Evolutionary conservation across 92 coral and sea anemone species (phyloP).

Genomic region (Umimayanthus kanabou): DNA sequence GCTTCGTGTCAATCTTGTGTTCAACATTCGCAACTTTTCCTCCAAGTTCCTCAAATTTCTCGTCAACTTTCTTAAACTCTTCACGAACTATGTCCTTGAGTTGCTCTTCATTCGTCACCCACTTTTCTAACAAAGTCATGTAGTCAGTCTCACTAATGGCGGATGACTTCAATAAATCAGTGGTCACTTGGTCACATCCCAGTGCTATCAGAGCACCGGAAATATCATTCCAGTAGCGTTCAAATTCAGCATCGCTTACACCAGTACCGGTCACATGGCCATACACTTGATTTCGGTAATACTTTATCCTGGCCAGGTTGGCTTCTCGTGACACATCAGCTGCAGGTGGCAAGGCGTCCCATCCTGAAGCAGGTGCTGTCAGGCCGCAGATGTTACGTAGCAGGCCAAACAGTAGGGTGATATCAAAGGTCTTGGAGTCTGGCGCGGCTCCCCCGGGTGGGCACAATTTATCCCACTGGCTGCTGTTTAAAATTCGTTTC

Average conservation of each 20-base stretch:
- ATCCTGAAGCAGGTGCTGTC: constrained; percentile 21
- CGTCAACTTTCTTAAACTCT: background rate
- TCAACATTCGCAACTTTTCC: too few species aligned
- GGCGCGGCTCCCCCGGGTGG: constrained; percentile 44
- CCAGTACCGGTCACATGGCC: constrained; percentile 16
- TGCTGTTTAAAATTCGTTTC: constrained; percentile 32
- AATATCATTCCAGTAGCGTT: constrained; percentile 7
- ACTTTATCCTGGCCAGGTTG: constrained; percentile 15
- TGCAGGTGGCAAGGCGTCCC: constrained; percentile 10
- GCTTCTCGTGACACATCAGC: constrained; percentile 17
- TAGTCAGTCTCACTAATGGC: background rate
- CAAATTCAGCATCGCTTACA: constrained; percentile 14
- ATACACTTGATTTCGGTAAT: constrained; percentile 18
- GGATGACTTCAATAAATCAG: background rate
- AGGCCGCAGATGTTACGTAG: constrained; percentile 16
- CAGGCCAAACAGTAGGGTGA: constrained; percentile 21
- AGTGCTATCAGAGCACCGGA: background rate
- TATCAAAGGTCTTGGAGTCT: constrained; percentile 25
- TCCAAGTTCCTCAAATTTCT: too few species aligned
- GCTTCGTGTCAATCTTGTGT: too few species aligned
- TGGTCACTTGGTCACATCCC: background rate
- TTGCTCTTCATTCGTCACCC: background rate
- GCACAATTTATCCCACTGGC: constrained; percentile 58
- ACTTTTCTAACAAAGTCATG: background rate
- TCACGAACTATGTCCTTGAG: background rate